Conservation (phyloP, 2,113 vertebrate species). For the Thamnaconus septentrionalis region DNA sequence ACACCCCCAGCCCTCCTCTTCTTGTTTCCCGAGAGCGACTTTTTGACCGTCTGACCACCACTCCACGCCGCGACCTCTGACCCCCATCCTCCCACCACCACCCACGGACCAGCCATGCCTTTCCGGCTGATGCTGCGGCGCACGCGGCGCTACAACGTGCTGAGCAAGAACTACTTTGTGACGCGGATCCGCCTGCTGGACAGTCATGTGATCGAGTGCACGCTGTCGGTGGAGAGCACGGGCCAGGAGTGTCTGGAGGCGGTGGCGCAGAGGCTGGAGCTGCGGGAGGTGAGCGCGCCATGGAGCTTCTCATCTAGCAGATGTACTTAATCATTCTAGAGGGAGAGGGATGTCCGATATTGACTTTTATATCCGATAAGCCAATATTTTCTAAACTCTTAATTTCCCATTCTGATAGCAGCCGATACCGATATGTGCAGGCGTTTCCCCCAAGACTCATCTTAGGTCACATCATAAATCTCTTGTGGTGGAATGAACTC, state of each 20-base stretch:
- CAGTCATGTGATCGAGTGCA: slow-evolving; percentile 91
- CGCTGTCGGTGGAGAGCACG: slow-evolving; percentile 92
- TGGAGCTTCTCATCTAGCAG: no score
- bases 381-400: not conserved
- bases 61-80: not conserved
- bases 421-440: no score
- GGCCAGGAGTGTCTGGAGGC: slow-evolving; percentile 97
- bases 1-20: slow-evolving; percentile 17
- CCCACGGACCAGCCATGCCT: slow-evolving; percentile 83
- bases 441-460: no score
- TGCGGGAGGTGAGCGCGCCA: slow-evolving; percentile 85
- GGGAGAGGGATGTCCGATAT: no score
- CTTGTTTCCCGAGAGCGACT: slow-evolving; percentile 44
- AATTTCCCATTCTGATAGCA: not conserved
- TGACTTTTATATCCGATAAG: not conserved
- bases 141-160: slow-evolving; percentile 93
- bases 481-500: no score
- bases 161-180: slow-evolving; percentile 98
- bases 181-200: slow-evolving; percentile 92
- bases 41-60: slow-evolving; percentile 53
- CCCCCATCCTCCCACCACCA: not conserved
- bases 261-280: slow-evolving; percentile 91
- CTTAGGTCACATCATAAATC: no score
- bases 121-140: slow-evolving; percentile 91
- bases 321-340: no score